phyloP scores from a whole-genome alignment of 2,797 vertebrate genomes.

The Somateria mollissima region DNA sequence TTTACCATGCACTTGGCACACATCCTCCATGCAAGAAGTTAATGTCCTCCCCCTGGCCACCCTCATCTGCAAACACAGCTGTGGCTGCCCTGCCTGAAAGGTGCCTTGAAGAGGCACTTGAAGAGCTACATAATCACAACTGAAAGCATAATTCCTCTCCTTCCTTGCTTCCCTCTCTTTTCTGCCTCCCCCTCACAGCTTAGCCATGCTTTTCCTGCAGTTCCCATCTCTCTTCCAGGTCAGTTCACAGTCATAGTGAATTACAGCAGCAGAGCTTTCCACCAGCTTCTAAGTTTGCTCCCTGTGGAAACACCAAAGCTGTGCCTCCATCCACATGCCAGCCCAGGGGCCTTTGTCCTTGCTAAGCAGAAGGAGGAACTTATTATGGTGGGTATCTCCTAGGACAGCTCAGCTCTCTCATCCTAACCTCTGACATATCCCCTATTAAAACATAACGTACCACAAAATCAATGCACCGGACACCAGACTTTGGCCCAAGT shows the following conservation, averaged over 20 bases:
- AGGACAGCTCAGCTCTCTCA: neutral
- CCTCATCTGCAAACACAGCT: neutral
- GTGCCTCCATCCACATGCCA: neutral
- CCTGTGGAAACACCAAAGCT: neutral
- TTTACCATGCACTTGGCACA: neutral
- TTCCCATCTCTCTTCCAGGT: neutral
- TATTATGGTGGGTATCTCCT: neutral
- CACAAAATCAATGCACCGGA: neutral
- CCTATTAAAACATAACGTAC: neutral
- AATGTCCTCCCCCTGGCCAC: neutral
- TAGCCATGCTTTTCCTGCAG: neutral
- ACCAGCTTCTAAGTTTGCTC: neutral
- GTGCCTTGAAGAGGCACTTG: neutral
- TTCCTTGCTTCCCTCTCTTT: neutral
- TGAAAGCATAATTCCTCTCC: neutral
- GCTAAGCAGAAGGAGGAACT: neutral
- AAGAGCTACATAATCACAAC: neutral
- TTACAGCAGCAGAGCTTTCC: neutral
- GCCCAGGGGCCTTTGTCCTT: neutral
- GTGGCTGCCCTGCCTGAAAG: fast-evolving
- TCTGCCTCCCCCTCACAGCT: neutral
- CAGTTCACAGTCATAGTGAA: neutral
- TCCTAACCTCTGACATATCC: neutral
- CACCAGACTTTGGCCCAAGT: neutral
- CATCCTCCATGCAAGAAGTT: neutral